A percentile compares a stretch with the other conserved stretches of the same genome.
phyloP scores from a whole-genome alignment of 2,797 vertebrate genomes.

The Pygocentrus nattereri region DNA sequence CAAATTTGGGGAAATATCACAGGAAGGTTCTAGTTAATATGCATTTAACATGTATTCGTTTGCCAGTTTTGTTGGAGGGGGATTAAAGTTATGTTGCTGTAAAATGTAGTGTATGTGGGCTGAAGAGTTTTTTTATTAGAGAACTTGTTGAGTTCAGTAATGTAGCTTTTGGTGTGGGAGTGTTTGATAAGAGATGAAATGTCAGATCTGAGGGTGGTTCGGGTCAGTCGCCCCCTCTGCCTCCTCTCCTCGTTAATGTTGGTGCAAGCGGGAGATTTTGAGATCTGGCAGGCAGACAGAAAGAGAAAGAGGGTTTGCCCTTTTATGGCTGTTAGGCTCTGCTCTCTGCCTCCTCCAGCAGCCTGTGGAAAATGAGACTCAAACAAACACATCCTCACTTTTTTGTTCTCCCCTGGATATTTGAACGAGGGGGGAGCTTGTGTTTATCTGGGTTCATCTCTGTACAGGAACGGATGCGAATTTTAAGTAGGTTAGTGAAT shows the following conservation, averaged over 20 bases:
- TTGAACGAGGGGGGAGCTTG: not conserved
- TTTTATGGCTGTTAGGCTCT: conserved; percentile 48
- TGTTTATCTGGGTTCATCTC: not conserved
- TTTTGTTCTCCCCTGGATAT: not conserved
- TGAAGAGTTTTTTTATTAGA: conserved; percentile 33
- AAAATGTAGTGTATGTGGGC: conserved; percentile 50
- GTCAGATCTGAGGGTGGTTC: conserved; percentile 53
- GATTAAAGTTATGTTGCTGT: conserved; percentile 26
- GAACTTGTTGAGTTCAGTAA: conserved; percentile 25
- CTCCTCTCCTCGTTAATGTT: conserved; percentile 8
- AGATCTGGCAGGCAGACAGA: conserved; percentile 28
- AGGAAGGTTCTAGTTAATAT: not conserved
- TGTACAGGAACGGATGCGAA: not conserved
- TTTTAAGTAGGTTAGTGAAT: not conserved
- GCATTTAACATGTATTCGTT: not conserved
- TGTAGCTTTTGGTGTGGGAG: conserved; percentile 44
- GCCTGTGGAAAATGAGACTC: conserved; percentile 36
- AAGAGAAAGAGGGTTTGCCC: conserved; percentile 48
- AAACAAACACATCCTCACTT: conserved; percentile 29
- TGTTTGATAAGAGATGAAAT: conserved; percentile 45
- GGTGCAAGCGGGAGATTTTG: conserved; percentile 25
- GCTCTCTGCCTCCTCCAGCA: conserved; percentile 22
- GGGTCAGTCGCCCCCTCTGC: conserved; percentile 23
- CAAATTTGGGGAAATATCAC: too few species aligned
- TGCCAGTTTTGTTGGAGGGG: too few species aligned